A percentile compares a stretch with the other conserved stretches of the same genome.
These are phyloP conservation scores for Arctopsyche grandis DNA, from an alignment of 1,140 invertebrate genomes.

Conservation along the genomic window DNA sequence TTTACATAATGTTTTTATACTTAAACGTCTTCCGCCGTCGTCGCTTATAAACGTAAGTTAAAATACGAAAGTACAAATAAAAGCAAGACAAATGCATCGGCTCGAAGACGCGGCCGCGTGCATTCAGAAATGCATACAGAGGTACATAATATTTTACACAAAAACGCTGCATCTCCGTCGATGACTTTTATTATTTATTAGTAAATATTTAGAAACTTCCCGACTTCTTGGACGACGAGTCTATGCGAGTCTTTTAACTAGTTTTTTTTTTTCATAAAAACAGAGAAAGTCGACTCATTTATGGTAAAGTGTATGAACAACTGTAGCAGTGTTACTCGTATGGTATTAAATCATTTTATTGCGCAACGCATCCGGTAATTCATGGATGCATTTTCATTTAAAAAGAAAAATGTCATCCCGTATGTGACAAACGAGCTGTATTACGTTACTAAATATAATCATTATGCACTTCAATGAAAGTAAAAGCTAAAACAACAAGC, in stretches of 20 bases:
- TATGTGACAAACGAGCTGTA: no score
- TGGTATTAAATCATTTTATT: conserved; percentile 28
- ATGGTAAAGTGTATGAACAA: conserved; percentile 23
- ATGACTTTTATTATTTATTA: conserved; percentile 21
- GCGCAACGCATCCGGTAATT: conserved; percentile 25
- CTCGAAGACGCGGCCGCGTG: no score
- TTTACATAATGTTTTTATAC: no score
- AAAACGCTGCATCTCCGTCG: not conserved
- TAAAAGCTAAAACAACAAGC: no score
- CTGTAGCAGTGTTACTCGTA: conserved; percentile 4
- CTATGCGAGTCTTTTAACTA: conserved; percentile 14
- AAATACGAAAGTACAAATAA: no score
- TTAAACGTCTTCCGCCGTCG: no score
- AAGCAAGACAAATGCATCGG: no score
- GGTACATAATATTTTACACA: not conserved
- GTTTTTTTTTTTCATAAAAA: conserved; percentile 28
- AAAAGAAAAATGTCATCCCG: not conserved
- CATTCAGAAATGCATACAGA: no score
- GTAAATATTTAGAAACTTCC: conserved; percentile 14
- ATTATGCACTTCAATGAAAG: no score
- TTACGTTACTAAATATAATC: no score
- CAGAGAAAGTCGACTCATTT: conserved; percentile 28
- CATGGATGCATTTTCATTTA: conserved; percentile 15
- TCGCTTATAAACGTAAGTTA: no score
- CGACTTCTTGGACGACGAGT: not conserved